These are phyloP conservation scores for Polydrusus cervinus DNA, from an alignment of 2,888 invertebrate species.

Conservation along the genomic window DNA sequence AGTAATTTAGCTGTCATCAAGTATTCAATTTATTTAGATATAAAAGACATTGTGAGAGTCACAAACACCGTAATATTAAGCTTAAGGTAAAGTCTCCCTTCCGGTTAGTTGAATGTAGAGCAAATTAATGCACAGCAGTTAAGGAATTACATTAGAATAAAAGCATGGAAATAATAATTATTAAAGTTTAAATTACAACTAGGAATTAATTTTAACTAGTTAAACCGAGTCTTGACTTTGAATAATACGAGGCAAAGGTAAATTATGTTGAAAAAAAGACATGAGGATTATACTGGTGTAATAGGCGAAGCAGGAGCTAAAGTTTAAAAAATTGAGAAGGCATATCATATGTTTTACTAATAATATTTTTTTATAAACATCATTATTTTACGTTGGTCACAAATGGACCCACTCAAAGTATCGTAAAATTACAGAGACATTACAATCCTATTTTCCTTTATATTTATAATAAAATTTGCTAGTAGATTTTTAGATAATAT, in stretches of 20 bases:
- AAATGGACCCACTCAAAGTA: too few species aligned
- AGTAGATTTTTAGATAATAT: too few species aligned
- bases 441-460: too few species aligned
- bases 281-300: not conserved
- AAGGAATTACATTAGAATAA: constrained; percentile 30
- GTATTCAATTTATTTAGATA: too few species aligned
- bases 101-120: constrained; percentile 16
- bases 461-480: too few species aligned
- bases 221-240: constrained; percentile 15
- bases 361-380: too few species aligned
- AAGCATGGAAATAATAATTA: constrained; percentile 26
- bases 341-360: not conserved
- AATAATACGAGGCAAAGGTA: constrained; percentile 10
- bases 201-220: constrained; percentile 32
- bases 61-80: too few species aligned
- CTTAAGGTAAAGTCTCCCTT: not conserved
- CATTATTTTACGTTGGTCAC: too few species aligned
- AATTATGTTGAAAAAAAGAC: constrained; percentile 1
- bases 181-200: constrained; percentile 39
- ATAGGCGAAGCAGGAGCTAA: not conserved
- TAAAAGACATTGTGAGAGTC: too few species aligned
- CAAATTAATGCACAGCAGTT: constrained; percentile 28
- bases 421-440: too few species aligned
- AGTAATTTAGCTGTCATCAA: too few species aligned
- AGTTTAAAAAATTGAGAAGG: not conserved